A percentile compares a stretch with the other conserved stretches of the same genome.
phyloP scores from a whole-genome alignment of 2,888 invertebrate species.

The Prosopocoilus inquinatus region DNA sequence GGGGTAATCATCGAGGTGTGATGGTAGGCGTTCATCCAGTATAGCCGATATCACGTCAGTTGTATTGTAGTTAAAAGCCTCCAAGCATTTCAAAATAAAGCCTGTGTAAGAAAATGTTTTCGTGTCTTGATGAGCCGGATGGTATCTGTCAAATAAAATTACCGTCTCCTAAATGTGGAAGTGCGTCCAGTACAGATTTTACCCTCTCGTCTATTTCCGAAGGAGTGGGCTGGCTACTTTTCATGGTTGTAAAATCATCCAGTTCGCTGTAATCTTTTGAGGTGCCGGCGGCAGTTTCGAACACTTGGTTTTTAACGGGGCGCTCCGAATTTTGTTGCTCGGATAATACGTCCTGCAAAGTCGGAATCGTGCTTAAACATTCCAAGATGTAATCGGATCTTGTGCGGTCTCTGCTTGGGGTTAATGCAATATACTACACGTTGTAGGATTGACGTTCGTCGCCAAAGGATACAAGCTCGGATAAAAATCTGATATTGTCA shows the following conservation, averaged over 20 bases:
- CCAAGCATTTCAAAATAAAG: constrained; percentile 69
- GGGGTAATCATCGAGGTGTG: constrained; percentile 44
- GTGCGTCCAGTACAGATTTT: constrained; percentile 54
- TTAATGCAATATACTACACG: not conserved
- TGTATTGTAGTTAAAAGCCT: constrained; percentile 72
- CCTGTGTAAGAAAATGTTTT: constrained; percentile 34
- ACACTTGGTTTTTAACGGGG: not conserved
- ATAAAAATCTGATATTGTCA: constrained; percentile 42
- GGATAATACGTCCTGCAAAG: constrained; percentile 15
- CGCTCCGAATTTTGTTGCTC: not conserved
- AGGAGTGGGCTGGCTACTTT: constrained; percentile 19
- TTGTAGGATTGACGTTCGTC: not conserved
- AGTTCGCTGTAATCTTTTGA: constrained; percentile 7
- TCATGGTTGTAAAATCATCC: not conserved
- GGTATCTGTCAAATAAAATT: constrained; percentile 22
- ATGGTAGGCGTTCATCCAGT: constrained; percentile 70
- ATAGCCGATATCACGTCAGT: constrained; percentile 80
- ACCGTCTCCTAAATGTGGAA: constrained; percentile 80
- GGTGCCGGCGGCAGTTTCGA: constrained; percentile 1
- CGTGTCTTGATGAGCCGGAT: not conserved
- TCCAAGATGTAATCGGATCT: constrained; percentile 42
- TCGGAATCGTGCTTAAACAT: constrained; percentile 38
- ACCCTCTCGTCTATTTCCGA: constrained; percentile 49
- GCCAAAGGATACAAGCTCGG: constrained; percentile 36
- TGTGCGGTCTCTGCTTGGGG: constrained; percentile 40